Evolutionary conservation across 2,113 vertebrate species (phyloP).

Genomic region (Lathamus discolor): DNA sequence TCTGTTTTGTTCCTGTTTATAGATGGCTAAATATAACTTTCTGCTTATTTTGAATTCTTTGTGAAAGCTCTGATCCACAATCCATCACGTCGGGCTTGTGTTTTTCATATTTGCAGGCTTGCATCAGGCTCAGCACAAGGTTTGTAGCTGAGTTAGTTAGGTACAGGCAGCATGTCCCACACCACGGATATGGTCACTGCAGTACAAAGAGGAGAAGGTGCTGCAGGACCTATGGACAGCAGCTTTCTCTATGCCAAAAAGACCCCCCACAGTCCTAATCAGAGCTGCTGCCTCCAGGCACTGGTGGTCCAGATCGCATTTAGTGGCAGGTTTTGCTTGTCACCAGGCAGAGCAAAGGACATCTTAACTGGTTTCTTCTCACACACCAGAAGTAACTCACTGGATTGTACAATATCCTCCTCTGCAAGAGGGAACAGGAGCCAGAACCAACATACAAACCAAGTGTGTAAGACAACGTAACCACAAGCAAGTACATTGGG

Average conservation of each 20-base stretch:
- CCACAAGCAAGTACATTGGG: not conserved
- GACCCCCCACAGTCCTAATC: not conserved
- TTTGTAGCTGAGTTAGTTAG: not conserved
- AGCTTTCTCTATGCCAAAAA: not conserved
- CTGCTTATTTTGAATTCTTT: constrained; percentile 6
- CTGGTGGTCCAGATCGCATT: not conserved
- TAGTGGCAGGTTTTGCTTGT: not conserved
- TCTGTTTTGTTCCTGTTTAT: not conserved
- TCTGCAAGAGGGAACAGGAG: not conserved
- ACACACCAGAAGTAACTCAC: not conserved
- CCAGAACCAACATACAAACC: not conserved
- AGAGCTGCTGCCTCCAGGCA: not conserved
- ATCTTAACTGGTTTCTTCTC: not conserved
- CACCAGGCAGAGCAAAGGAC: not conserved
- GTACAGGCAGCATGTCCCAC: rapidly evolving
- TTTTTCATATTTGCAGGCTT: not conserved
- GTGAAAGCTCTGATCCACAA: not conserved
- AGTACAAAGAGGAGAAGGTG: not conserved
- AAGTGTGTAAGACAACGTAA: not conserved
- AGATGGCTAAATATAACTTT: constrained; percentile 28
- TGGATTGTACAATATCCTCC: not conserved
- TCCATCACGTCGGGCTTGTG: not conserved
- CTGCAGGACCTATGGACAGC: not conserved
- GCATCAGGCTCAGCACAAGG: not conserved
- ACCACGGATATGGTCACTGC: rapidly evolving